These are phyloP conservation scores for Allygus modestus DNA, from an alignment of 2,888 invertebrate species.

Conservation along the genomic window DNA sequence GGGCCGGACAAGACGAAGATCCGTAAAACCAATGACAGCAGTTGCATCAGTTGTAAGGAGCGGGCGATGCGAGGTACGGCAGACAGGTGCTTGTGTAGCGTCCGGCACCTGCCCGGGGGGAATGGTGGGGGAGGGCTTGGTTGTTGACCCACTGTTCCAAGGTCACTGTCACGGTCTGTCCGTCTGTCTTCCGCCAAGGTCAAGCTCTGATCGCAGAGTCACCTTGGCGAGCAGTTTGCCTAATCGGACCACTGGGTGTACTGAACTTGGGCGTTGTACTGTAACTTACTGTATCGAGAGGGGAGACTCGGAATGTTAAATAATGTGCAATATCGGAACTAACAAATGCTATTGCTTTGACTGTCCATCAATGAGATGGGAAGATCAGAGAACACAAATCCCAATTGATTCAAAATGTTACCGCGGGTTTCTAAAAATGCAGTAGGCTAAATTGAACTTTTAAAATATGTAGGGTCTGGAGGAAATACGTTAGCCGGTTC, in stretches of 20 bases:
- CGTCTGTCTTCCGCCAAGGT: constrained; percentile 29
- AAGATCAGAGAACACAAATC: too few species aligned
- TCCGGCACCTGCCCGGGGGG: constrained; percentile 74
- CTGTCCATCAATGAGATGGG: too few species aligned
- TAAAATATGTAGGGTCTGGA: too few species aligned
- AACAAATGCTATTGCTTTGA: too few species aligned
- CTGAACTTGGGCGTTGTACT: background rate
- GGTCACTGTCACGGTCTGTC: constrained; percentile 57
- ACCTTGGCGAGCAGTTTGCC: background rate
- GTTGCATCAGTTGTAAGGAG: constrained; percentile 1
- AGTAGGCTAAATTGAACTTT: too few species aligned
- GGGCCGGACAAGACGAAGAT: background rate
- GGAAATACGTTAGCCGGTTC: background rate
- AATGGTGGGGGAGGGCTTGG: constrained; percentile 68
- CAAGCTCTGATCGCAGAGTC: background rate
- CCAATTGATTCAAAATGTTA: too few species aligned
- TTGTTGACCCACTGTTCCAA: constrained; percentile 63
- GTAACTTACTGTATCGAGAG: too few species aligned
- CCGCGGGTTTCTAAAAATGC: too few species aligned
- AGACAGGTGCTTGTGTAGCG: constrained; percentile 65
- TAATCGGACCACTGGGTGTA: background rate
- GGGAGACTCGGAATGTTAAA: too few species aligned
- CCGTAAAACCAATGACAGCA: background rate
- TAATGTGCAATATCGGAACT: too few species aligned
- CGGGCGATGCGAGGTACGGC: background rate